Base-by-base conservation (phyloP, 2,113 vertebrate genomes). In the Microtus richardsoni region DNA sequence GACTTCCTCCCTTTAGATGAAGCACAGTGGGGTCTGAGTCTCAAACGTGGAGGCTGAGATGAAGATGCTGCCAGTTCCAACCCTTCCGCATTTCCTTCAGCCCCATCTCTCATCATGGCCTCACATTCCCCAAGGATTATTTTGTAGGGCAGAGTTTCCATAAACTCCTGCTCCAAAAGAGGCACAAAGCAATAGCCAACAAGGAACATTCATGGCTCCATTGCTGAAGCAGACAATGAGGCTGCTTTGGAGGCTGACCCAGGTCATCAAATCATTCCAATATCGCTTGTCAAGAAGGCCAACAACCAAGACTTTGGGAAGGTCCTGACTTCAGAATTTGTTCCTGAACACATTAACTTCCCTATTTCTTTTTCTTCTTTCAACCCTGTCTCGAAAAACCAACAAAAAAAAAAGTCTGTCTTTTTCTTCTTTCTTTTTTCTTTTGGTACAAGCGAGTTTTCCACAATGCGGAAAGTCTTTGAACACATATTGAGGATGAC, bases 151-250 rank as follows among this genome's bases (percentile, higher is more conserved):
- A 54, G n/a, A 62, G 75, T 88, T 94, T 94, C 93, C 44, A 68
- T 54, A 12, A 74, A 92, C 71, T 82, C 85, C 84, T 64, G 70
- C 73, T 88, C 62, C 64, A 30, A 19, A 30, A 54, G 33, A 64
- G 77, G 93, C 90, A 90, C 8, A 74, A 78, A 97, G 58, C 52
- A 92, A 77, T 0, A 26, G 84, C 60, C 93, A 84, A 94, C 71
- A 94, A 96, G 82, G n/a, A 47, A 92, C 52, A 74, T 74, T 94
- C 87, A 95, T 68, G 77, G 73, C 71, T n/a, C 60, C 26, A 28
- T 14, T 54, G 68, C 75, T 75, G 41, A 89, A 90, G 85, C 54
- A 85, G n/a, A 78, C 3, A 22, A 39, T 7, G 60, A 93, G 36
- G 70, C 47, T 41, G 88, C 39, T 74, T 44, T 6, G 14, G 41